phyloP scores from a whole-genome alignment of 92 coral and sea anemone species.

The Metridium senile region DNA sequence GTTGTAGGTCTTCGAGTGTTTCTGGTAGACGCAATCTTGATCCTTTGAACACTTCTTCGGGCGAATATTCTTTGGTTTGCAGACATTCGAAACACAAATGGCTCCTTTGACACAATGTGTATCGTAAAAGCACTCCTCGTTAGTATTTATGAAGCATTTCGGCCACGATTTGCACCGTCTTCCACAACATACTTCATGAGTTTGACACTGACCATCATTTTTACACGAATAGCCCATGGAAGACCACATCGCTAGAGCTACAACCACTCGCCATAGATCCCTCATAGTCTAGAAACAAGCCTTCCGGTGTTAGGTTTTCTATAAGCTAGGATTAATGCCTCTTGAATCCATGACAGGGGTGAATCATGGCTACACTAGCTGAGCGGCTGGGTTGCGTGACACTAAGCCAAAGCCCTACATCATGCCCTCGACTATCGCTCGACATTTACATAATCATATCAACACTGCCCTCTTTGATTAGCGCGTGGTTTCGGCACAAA shows the following conservation, averaged over 20 bases:
- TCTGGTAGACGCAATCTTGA: slow-evolving; percentile 30
- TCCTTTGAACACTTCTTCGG: slow-evolving; percentile 24
- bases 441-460: background rate
- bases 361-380: no score
- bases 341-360: slow-evolving; percentile 41
- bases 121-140: slow-evolving; percentile 40
- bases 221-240: slow-evolving; percentile 3
- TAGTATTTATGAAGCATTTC: slow-evolving; percentile 39
- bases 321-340: slow-evolving; percentile 38
- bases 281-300: slow-evolving; percentile 20
- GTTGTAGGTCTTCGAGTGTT: slow-evolving; percentile 30
- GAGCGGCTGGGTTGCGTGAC: background rate
- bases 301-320: slow-evolving; percentile 40
- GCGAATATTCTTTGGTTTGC: slow-evolving; percentile 14
- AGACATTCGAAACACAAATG: slow-evolving; percentile 14
- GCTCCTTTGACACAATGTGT: slow-evolving; percentile 46
- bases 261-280: background rate
- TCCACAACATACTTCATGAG: slow-evolving; percentile 38
- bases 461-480: background rate
- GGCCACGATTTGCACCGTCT: slow-evolving; percentile 48
- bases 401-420: background rate
- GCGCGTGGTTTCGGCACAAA: no score
- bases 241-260: background rate
- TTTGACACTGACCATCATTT: slow-evolving; percentile 16
- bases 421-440: background rate